Evolutionary conservation across 2,888 invertebrate species (phyloP).

Genomic region (Rhamphomyia laevipes): DNA sequence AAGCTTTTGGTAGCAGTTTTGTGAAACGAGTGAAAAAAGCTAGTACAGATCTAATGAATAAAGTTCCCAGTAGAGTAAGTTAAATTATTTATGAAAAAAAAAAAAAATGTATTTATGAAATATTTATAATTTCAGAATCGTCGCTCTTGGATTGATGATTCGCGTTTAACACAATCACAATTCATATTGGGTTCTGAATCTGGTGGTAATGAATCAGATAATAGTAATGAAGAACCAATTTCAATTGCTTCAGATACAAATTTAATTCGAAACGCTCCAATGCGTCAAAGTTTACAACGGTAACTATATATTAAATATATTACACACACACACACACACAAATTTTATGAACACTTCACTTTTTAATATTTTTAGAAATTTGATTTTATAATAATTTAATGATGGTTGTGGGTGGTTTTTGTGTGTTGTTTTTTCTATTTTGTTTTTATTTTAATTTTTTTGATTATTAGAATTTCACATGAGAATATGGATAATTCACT

Average conservation of each 20-base stretch:
- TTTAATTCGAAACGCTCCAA: constrained; percentile 37
- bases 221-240: constrained; percentile 52
- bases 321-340: neutral
- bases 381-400: neutral
- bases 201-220: constrained; percentile 67
- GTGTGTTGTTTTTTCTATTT: constrained; percentile 4
- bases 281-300: constrained; percentile 44
- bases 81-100: neutral
- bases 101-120: neutral
- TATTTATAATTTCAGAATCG: constrained; percentile 44
- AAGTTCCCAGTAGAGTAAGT: constrained; percentile 57
- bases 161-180: constrained; percentile 53
- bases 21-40: constrained; percentile 77
- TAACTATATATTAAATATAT: constrained; percentile 29
- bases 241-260: constrained; percentile 41
- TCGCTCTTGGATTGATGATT: constrained; percentile 60
- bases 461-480: constrained; percentile 34
- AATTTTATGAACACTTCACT: neutral
- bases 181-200: constrained; percentile 57
- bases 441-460: constrained; percentile 3
- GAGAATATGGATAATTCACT: constrained; percentile 47
- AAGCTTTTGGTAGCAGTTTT: constrained; percentile 77
- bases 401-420: constrained; percentile 1
- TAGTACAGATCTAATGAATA: constrained; percentile 74
- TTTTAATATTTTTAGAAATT: constrained; percentile 11